phyloP scores from a whole-genome alignment of 2,797 vertebrate genomes.

The Microhierax caerulescens region DNA sequence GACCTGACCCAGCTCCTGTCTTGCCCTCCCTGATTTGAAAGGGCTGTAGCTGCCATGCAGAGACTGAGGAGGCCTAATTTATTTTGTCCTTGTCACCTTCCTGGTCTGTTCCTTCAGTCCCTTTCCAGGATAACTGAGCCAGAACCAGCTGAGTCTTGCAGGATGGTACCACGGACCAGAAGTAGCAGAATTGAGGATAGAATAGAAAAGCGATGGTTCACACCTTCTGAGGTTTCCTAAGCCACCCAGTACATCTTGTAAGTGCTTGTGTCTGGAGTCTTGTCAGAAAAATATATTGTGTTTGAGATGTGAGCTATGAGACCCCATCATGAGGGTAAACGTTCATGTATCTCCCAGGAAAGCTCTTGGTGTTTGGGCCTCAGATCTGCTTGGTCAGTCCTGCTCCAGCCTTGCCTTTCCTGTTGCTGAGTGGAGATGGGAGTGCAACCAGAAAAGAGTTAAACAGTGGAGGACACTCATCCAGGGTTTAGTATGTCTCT shows the following conservation, averaged over 20 bases:
- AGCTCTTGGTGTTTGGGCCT: neutral
- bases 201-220: neutral
- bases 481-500: neutral
- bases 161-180: neutral
- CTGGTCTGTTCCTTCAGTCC: neutral
- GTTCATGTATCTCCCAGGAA: neutral
- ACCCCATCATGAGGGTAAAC: rapidly evolving
- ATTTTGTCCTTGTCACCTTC: neutral
- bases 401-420: neutral
- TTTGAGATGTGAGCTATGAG: neutral
- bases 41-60: neutral
- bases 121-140: neutral
- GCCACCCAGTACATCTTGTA: neutral
- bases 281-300: neutral
- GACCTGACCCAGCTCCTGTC: neutral
- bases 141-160: neutral
- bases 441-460: neutral
- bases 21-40: neutral
- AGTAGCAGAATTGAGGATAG: neutral
- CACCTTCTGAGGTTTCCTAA: neutral
- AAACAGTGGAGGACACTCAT: neutral
- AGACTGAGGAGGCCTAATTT: neutral
- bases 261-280: neutral
- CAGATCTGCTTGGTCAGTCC: neutral
- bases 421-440: neutral